Conservation (phyloP, 1,140 invertebrate species). For the Panulirus ornatus region DNA sequence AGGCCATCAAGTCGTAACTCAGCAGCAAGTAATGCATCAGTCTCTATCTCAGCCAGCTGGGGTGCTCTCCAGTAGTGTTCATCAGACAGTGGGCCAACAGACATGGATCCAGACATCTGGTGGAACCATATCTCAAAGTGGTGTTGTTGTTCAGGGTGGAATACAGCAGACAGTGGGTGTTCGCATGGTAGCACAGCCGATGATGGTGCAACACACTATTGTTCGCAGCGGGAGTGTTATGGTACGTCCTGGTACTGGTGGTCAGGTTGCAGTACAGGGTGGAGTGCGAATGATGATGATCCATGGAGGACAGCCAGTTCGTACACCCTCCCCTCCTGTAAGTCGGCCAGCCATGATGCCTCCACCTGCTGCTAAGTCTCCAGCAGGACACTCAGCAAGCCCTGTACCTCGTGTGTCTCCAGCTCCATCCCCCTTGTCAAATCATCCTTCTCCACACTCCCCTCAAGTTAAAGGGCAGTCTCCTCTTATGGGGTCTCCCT, state of each 20-base stretch:
- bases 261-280: constrained; percentile 42
- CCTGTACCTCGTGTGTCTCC: constrained; percentile 68
- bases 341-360: constrained; percentile 69
- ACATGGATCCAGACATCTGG: constrained; percentile 55
- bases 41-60: constrained; percentile 55
- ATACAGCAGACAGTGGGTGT: constrained; percentile 49
- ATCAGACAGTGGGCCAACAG: constrained; percentile 53
- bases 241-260: constrained; percentile 45
- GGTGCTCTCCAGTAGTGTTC: constrained; percentile 52
- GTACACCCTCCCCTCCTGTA: constrained; percentile 64
- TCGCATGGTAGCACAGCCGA: constrained; percentile 63
- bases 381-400: constrained; percentile 68
- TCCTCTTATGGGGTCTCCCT: constrained; percentile 60
- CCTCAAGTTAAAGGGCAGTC: constrained; percentile 69
- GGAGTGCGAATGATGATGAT: constrained; percentile 71
- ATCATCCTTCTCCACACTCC: constrained; percentile 69
- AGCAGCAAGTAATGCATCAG: constrained; percentile 64
- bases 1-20: constrained; percentile 51
- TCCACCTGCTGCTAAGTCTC: constrained; percentile 69
- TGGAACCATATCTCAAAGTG: constrained; percentile 47
- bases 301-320: constrained; percentile 62
- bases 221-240: constrained; percentile 62
- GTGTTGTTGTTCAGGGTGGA: constrained; percentile 59
- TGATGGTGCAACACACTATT: constrained; percentile 68
- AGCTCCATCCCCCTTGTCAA: constrained; percentile 64